Percentiles rank a stretch among this genome's conserved stretches.
Evolutionary conservation across 2,888 invertebrate species (phyloP).

Genomic region (Euplagia quadripunctaria): DNA sequence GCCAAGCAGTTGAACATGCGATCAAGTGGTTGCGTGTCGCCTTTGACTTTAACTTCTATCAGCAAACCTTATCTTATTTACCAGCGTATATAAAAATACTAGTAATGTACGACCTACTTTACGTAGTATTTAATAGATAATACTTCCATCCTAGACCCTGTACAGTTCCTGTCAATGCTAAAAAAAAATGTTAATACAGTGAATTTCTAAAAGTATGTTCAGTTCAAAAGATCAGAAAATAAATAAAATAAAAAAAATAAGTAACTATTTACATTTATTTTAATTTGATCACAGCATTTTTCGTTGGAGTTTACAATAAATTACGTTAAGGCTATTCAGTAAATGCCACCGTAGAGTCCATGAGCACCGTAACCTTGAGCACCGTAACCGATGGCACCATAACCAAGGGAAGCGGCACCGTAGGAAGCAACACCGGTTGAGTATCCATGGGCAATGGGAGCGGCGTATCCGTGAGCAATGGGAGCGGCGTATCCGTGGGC

Average conservation of each 20-base stretch:
- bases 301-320: not conserved
- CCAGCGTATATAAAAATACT: too few relatives aligned
- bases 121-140: too few relatives aligned
- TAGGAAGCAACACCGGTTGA: too few relatives aligned
- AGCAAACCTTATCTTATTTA: too few relatives aligned
- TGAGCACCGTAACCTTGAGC: conserved; percentile 50
- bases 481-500: conserved; percentile 47
- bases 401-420: conserved; percentile 37
- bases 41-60: too few relatives aligned
- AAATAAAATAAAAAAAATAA: not conserved
- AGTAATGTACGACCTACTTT: too few relatives aligned
- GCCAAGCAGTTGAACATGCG: too few relatives aligned
- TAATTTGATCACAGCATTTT: conserved; percentile 1
- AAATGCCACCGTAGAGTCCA: conserved; percentile 50
- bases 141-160: too few relatives aligned
- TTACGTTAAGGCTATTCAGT: conserved; percentile 7
- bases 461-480: conserved; percentile 39
- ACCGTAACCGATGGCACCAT: not conserved
- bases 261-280: conserved; percentile 4
- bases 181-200: not conserved
- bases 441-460: conserved; percentile 56
- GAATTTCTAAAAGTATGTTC: not conserved
- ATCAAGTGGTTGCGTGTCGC: too few relatives aligned
- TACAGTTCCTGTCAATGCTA: too few relatives aligned
- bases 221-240: not conserved